These are phyloP conservation scores for Schizothorax lantsangensis DNA, from an alignment of 2,797 vertebrate species.

Conservation along the genomic window DNA sequence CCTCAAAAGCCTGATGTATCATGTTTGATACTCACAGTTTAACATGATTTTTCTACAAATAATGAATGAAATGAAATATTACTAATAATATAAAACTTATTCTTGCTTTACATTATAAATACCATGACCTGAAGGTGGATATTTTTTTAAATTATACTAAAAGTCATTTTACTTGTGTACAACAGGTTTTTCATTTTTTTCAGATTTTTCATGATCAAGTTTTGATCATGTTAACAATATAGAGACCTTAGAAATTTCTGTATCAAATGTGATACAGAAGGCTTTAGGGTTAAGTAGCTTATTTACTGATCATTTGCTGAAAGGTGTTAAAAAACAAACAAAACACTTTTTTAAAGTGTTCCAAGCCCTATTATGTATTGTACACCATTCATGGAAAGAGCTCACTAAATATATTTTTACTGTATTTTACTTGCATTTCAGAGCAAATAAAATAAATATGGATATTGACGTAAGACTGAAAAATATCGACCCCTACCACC, in stretches of 20 bases:
- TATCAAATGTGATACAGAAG: background rate
- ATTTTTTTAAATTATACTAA: background rate
- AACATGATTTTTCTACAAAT: background rate
- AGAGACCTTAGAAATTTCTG: background rate
- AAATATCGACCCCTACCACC: slow-evolving; percentile 54
- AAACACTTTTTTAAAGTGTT: background rate
- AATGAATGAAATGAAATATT: too few relatives aligned
- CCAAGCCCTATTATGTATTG: background rate
- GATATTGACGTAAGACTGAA: slow-evolving; percentile 1
- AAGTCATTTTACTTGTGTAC: background rate
- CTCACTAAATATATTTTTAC: background rate
- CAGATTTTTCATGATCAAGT: too few relatives aligned
- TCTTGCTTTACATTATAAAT: too few relatives aligned
- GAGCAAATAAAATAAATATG: slow-evolving; percentile 10
- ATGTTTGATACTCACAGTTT: background rate
- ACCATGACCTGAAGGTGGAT: too few relatives aligned
- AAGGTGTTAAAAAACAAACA: background rate
- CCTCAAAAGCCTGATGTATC: background rate
- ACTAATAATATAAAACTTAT: too few relatives aligned
- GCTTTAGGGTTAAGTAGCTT: background rate
- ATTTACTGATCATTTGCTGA: background rate
- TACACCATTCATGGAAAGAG: background rate
- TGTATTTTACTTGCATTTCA: slow-evolving; percentile 15
- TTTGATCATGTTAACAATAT: background rate
- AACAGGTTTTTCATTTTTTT: background rate